Conservation (phyloP, 2,797 vertebrate species). For the Triplophysa bombifrons region DNA sequence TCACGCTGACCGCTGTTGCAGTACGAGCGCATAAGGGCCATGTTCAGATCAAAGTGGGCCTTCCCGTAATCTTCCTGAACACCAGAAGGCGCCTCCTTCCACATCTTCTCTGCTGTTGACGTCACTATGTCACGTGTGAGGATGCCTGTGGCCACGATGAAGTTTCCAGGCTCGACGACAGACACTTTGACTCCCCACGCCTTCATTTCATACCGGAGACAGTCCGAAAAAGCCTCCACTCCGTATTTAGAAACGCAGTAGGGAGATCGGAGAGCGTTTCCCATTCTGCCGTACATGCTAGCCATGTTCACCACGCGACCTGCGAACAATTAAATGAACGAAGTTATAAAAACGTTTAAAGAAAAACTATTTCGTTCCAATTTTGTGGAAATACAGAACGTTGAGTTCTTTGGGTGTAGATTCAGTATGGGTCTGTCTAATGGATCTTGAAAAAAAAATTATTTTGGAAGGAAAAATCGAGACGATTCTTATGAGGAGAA, state of each 20-base stretch:
- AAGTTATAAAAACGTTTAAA: no score
- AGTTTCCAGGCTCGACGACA: constrained; percentile 85
- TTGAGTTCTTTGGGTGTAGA: no score
- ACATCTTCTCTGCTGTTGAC: constrained; percentile 76
- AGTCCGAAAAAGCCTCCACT: constrained; percentile 86
- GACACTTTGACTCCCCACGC: constrained; percentile 84
- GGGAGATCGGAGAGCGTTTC: constrained; percentile 75
- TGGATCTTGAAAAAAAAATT: no score
- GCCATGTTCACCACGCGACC: constrained; percentile 87
- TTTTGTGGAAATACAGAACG: no score
- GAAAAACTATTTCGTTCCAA: no score
- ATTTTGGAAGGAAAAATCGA: no score
- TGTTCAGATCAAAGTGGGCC: constrained; percentile 72
- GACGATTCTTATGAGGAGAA: no score
- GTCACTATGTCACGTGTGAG: constrained; percentile 74
- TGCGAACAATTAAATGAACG: constrained; percentile 54
- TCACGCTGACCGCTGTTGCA: constrained; percentile 77
- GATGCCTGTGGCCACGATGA: constrained; percentile 82
- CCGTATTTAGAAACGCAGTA: constrained; percentile 87
- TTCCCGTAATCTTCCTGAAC: constrained; percentile 83
- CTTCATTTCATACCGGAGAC: constrained; percentile 89
- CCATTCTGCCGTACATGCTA: constrained; percentile 85
- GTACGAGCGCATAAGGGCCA: constrained; percentile 80
- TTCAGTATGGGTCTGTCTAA: no score
- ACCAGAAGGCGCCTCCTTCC: constrained; percentile 69